Evolutionary conservation across 2,797 vertebrate genomes (phyloP), one percentile per base, ranked within the genome.

Genomic region (Eupleurogrammus muticus): DNA sequence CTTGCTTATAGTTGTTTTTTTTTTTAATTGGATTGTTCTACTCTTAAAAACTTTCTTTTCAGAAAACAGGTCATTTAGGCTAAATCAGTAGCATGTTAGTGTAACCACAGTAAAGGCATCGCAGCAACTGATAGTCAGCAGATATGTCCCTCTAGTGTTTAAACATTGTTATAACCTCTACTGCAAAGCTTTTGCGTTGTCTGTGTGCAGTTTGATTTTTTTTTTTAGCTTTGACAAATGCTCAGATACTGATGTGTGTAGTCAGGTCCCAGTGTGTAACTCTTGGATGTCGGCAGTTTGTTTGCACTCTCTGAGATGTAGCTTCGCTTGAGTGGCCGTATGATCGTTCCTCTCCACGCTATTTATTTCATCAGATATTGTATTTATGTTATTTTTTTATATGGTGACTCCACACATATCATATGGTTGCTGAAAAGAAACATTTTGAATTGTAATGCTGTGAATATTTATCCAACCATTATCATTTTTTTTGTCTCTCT

Each of bases 281-380:
- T 61, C 52, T 73, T 70, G 70, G 73, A 75, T 78, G 71, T 79
- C 69, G 73, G 53, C 75, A 56, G 68, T 83, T 69, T n/a, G n/a
- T 77, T 82, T 90, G 84, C 84, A 92, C 81, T 91, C 87, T 88
- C 83, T 87, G 75, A 91, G 70, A 92, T 92, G 91, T 93, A 94
- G 92, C 93, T 93, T 90, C 77, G 92, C 91, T 92, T 90, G 88
- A 87, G 80, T 90, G 80, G 84, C 79, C 78, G 81, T 88, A 77
- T 84, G 79, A 87, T 90, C 73, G 61, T 89, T 87, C 75, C 87
- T 89, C 88, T 81, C 55, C 62, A 70, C 75, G 69, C 79, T 92
- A 90, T 89, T 92, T 90, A 91, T 93, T 92, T 90, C 53, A 88
- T 77, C 62, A 72, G 56, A 83, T 77, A 55, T 71, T 80, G 73